Conservation (phyloP, 2,113 vertebrate species). For the Colaptes auratus region DNA sequence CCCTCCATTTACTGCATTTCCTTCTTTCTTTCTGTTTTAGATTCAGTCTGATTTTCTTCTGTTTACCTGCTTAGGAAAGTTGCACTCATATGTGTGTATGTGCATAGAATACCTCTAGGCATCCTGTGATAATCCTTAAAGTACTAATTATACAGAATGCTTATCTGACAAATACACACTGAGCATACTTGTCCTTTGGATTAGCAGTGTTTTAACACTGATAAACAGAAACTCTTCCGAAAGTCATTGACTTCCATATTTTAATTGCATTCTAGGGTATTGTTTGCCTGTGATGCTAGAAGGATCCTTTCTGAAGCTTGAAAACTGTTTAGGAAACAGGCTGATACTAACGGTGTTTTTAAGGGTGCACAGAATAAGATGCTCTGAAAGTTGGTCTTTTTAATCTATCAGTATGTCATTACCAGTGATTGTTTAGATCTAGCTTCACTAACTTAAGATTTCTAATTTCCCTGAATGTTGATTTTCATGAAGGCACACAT, state of each 20-base stretch:
- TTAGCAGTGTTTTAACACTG: constrained; percentile 67
- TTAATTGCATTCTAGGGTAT: constrained; percentile 70
- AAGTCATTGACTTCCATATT: constrained; percentile 70
- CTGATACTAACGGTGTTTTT: neutral
- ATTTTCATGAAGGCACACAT: neutral
- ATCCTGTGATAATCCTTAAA: constrained; percentile 57
- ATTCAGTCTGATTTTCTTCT: neutral
- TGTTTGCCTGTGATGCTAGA: constrained; percentile 51
- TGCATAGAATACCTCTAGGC: constrained; percentile 3
- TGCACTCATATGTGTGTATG: neutral
- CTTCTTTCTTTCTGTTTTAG: neutral
- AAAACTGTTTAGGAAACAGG: constrained; percentile 43
- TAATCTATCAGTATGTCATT: neutral
- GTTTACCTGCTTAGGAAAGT: neutral
- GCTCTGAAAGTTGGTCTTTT: neutral
- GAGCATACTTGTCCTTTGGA: constrained; percentile 65
- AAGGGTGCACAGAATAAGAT: neutral
- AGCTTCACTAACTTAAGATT: neutral
- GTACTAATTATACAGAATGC: constrained; percentile 69
- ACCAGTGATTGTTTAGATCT: neutral
- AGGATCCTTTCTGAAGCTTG: constrained; percentile 49
- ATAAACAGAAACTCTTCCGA: constrained; percentile 75
- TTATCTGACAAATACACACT: constrained; percentile 73
- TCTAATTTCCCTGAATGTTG: neutral
- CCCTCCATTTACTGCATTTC: neutral